These are phyloP conservation scores for Xanthia icteritia DNA, from an alignment of 2,888 invertebrate species.

Conservation along the genomic window DNA sequence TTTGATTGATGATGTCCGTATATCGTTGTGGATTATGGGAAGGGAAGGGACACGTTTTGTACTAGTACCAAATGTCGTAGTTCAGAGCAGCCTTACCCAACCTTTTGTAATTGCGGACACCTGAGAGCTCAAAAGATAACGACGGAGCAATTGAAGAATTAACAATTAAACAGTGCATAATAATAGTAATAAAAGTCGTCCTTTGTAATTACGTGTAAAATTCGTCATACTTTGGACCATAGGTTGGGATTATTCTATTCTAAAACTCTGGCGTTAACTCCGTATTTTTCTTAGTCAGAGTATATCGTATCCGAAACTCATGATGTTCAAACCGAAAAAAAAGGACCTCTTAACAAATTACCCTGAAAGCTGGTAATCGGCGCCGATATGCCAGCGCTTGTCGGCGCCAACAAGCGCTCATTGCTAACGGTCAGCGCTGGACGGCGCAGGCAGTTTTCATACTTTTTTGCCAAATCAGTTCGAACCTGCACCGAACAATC, in stretches of 20 bases:
- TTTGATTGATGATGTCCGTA: slow-evolving; percentile 22
- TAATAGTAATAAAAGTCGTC: background rate
- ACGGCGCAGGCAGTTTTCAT: no score
- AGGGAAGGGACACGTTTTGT: background rate
- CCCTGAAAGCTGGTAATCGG: no score
- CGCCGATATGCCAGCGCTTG: no score
- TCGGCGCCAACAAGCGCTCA: no score
- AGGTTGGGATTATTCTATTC: background rate
- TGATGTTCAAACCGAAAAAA: background rate
- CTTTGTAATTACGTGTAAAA: background rate
- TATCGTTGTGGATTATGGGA: background rate
- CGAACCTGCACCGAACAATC: background rate
- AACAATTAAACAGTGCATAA: background rate
- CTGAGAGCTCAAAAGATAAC: background rate
- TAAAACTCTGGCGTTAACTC: background rate
- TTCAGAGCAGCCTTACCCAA: background rate
- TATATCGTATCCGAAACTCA: no score
- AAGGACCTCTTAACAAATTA: background rate
- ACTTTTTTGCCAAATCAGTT: no score
- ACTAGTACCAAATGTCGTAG: background rate
- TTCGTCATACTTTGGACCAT: background rate
- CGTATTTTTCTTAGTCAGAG: no score
- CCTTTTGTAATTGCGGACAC: background rate
- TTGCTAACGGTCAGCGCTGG: no score
- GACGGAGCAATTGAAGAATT: background rate